Base-by-base conservation (phyloP, 2,888 invertebrate genomes). In the Pyrgus malvae region DNA sequence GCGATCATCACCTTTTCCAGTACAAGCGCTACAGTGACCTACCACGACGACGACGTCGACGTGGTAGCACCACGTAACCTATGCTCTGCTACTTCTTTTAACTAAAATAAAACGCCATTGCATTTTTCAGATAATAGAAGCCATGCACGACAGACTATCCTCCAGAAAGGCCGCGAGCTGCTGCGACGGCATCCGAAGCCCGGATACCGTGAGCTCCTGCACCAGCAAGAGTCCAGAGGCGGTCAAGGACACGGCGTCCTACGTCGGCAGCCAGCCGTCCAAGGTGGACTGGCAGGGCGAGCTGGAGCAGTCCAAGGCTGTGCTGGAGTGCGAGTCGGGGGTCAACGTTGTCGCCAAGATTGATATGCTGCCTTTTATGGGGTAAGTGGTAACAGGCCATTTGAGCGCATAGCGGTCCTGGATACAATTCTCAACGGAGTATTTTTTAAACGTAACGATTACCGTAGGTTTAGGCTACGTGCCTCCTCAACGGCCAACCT, bases 311-410 rank as follows among this genome's bases (percentile, higher is more conserved):
- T 68, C 67, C 0, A 69, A 63, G 29, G 66, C 61, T 27, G n/a
- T 59, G 2, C 2, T 58, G 0, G 70, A 77, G 0, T 63, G 69
- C 27, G 76, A 78, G 0, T 72, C 78, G 0, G 65, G 68, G 0
- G 63, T 66, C 1, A 79, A 85, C 48, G 73, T 87, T 0, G 74
- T 83, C 2, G 72, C 76, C 0, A 77, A 74, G 59, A 84, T 88
- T 7, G 77, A 86, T 29, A 74, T 71, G 70, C 65, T 88, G 60
- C 76, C 83, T 1, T 88, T 84, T 61, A 85, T 89, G 79, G 85
- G 85, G 88, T 88, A 46, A 80, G 87, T 70, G 1, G 6, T n/a
- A n/a, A n/a, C n/a, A n/a, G n/a, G n/a, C n/a, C n/a, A n/a, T n/a
- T n/a, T n/a, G n/a, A n/a, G n/a, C n/a, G n/a, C n/a, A n/a, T n/a